These are phyloP conservation scores for Loxodonta africana DNA, from an alignment of 2,113 vertebrate genomes.

Conservation along the genomic window DNA sequence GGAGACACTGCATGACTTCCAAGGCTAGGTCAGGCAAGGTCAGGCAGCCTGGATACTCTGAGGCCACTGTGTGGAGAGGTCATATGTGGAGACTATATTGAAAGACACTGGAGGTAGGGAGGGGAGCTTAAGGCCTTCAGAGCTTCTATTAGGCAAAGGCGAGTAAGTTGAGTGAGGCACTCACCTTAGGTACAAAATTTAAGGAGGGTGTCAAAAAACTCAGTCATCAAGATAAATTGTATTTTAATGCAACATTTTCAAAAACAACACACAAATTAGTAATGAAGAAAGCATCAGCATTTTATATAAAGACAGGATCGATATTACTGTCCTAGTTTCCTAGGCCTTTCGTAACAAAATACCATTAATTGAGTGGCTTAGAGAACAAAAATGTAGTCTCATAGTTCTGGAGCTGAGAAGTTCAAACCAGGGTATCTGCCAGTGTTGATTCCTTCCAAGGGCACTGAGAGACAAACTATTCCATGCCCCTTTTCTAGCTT, in stretches of 20 bases:
- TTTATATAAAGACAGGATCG: neutral
- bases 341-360: no score
- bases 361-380: no score
- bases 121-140: neutral
- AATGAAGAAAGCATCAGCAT: neutral
- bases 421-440: neutral
- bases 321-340: neutral
- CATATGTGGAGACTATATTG: neutral
- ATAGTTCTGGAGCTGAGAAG: neutral
- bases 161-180: neutral
- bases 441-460: neutral
- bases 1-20: neutral
- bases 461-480: neutral
- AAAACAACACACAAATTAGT: neutral
- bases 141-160: neutral
- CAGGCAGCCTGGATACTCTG: neutral
- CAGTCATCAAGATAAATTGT: neutral
- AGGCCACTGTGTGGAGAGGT: neutral
- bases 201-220: neutral
- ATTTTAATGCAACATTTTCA: neutral
- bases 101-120: neutral
- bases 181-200: neutral
- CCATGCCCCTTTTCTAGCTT: neutral
- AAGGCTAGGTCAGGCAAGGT: neutral
- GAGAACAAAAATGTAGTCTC: no score